A percentile compares a stretch with the other conserved stretches of the same genome.
phyloP scores from a whole-genome alignment of 2,113 vertebrate species.

The Corydoras sp. region DNA sequence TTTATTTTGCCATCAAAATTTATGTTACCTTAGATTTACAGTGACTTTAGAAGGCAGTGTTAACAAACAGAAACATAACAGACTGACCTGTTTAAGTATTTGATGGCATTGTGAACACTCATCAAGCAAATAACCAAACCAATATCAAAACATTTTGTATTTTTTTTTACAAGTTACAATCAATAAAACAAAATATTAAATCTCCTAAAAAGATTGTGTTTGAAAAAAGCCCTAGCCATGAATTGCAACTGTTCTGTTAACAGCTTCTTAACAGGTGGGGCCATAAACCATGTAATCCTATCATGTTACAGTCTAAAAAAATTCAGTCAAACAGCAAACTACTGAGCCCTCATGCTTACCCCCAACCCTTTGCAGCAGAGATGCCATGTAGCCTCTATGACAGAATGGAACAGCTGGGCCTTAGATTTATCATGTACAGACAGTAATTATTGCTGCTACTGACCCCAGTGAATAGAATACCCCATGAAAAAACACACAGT shows the following conservation, averaged over 20 bases:
- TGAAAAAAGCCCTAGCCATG: constrained; percentile 43
- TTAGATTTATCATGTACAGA: constrained; percentile 76
- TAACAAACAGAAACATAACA: constrained; percentile 44
- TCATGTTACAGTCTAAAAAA: constrained; percentile 66
- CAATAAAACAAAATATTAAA: constrained; percentile 47
- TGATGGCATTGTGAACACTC: too few species aligned
- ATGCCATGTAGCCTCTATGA: constrained; percentile 57
- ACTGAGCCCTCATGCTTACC: constrained; percentile 37
- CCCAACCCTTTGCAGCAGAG: constrained; percentile 24
- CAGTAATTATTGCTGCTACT: constrained; percentile 77
- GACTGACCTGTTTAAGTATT: too few species aligned
- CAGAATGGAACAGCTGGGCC: constrained; percentile 76
- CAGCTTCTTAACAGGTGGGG: constrained; percentile 76
- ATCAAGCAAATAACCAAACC: too few species aligned
- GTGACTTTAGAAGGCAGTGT: neutral
- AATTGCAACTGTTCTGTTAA: constrained; percentile 73
- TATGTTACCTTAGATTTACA: too few species aligned
- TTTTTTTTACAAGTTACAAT: too few species aligned
- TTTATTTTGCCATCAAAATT: neutral
- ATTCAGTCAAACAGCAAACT: constrained; percentile 67
- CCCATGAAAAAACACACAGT: constrained; percentile 56
- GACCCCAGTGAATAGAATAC: constrained; percentile 68
- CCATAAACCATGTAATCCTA: constrained; percentile 73
- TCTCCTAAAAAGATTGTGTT: too few species aligned
- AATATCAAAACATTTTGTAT: too few species aligned